Conservation (phyloP, 1,140 invertebrate species). For the Ylistrum balloti region DNA sequence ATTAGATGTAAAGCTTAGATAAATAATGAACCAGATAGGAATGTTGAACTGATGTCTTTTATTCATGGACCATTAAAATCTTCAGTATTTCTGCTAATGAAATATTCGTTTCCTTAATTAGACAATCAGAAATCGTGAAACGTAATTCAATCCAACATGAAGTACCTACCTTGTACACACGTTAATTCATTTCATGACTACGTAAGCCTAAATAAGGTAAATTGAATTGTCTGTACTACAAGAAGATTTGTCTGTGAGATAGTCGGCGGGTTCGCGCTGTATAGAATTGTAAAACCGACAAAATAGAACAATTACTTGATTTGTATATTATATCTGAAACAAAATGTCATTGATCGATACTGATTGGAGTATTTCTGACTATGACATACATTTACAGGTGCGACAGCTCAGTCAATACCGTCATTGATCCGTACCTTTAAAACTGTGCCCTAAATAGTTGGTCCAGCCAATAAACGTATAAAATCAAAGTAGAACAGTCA, state of each 20-base stretch:
- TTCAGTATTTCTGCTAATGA: too few species aligned
- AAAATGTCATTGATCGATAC: background rate
- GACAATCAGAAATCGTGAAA: too few species aligned
- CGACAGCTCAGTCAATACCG: background rate
- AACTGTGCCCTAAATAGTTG: background rate
- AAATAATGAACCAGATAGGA: too few species aligned
- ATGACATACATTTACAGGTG: background rate
- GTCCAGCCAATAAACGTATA: background rate
- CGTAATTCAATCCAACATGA: too few species aligned
- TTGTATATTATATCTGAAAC: background rate
- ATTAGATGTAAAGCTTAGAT: too few species aligned
- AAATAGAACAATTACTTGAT: background rate
- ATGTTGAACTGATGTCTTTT: too few species aligned
- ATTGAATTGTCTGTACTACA: background rate
- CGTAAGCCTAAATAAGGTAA: too few species aligned
- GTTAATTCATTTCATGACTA: too few species aligned
- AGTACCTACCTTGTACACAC: too few species aligned
- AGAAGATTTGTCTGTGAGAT: background rate
- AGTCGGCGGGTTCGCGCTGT: background rate
- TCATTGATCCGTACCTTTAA: slow-evolving; percentile 14
- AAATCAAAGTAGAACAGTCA: background rate
- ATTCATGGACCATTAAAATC: too few species aligned
- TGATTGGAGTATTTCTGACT: background rate
- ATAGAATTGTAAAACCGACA: background rate
- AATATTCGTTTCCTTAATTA: too few species aligned